Conservation (phyloP, 2,113 vertebrate genomes). For the Neotoma lepida region DNA sequence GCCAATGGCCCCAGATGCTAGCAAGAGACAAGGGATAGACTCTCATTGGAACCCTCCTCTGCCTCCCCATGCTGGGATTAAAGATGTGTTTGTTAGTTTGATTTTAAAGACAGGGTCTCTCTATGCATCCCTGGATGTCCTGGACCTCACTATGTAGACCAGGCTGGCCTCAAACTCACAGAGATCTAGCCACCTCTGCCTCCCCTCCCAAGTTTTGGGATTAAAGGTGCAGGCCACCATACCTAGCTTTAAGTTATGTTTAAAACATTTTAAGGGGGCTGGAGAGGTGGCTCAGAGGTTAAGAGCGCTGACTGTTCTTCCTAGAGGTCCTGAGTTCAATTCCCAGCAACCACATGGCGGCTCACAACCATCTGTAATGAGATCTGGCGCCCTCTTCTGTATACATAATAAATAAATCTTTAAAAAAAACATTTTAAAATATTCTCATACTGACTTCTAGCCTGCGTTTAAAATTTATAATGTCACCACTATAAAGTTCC, state of each 20-base stretch:
- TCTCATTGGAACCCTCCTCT: background rate
- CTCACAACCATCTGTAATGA: too few relatives aligned
- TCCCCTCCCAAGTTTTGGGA: background rate
- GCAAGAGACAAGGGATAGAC: background rate
- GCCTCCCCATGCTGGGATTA: background rate
- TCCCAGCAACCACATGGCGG: too few relatives aligned
- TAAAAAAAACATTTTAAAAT: too few relatives aligned
- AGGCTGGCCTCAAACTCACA: background rate
- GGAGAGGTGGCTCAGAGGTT: too few relatives aligned
- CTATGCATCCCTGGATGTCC: background rate
- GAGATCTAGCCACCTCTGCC: background rate
- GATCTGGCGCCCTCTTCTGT: too few relatives aligned
- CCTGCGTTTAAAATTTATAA: background rate
- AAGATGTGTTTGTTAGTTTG: background rate
- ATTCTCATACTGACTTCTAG: background rate
- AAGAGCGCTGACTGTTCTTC: too few relatives aligned
- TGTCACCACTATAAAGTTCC: background rate
- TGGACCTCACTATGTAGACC: background rate
- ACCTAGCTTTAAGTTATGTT: background rate
- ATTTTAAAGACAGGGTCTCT: background rate
- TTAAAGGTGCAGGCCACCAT: background rate
- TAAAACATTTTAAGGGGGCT: conserved; percentile 4
- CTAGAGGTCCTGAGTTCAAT: too few relatives aligned
- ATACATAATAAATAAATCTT: too few relatives aligned
- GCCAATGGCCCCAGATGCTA: background rate